phyloP scores from a whole-genome alignment of 2,888 invertebrate genomes.

The Sminthurinus aureus region DNA sequence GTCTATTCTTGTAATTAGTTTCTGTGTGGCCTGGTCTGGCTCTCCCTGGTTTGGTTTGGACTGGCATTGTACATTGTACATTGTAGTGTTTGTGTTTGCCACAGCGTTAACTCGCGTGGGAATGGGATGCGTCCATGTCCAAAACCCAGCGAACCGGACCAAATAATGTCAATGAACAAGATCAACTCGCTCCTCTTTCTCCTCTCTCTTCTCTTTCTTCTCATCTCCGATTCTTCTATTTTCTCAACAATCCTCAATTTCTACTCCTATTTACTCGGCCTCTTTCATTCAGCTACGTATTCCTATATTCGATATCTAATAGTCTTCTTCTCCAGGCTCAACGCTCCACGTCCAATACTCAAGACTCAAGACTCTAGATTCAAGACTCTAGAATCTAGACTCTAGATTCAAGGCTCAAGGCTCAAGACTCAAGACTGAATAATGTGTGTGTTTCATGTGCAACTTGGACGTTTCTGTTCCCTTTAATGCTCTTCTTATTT shows the following conservation, averaged over 20 bases:
- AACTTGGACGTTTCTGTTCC: not conserved
- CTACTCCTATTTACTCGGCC: not conserved
- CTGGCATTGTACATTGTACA: not conserved
- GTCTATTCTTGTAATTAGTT: slow-evolving; percentile 43
- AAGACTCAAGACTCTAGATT: not conserved
- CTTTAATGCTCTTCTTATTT: not conserved
- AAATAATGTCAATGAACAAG: slow-evolving; percentile 29
- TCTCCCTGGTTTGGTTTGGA: not conserved
- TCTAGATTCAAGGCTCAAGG: not conserved
- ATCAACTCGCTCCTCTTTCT: not conserved
- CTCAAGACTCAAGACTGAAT: not conserved
- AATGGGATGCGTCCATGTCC: slow-evolving; percentile 23
- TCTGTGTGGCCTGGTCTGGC: too few species aligned
- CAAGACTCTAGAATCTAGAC: not conserved
- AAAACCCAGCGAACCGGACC: slow-evolving; percentile 16
- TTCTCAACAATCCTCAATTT: not conserved
- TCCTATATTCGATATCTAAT: not conserved
- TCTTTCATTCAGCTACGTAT: not conserved
- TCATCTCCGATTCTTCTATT: not conserved
- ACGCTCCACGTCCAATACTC: not conserved
- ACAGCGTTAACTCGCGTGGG: slow-evolving; percentile 45
- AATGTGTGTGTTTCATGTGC: not conserved
- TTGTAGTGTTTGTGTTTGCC: slow-evolving; percentile 41
- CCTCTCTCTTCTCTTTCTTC: not conserved
- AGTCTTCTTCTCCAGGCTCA: not conserved